Evolutionary conservation across 2,113 vertebrate species (phyloP).

Genomic region (Eidolon helvum): DNA sequence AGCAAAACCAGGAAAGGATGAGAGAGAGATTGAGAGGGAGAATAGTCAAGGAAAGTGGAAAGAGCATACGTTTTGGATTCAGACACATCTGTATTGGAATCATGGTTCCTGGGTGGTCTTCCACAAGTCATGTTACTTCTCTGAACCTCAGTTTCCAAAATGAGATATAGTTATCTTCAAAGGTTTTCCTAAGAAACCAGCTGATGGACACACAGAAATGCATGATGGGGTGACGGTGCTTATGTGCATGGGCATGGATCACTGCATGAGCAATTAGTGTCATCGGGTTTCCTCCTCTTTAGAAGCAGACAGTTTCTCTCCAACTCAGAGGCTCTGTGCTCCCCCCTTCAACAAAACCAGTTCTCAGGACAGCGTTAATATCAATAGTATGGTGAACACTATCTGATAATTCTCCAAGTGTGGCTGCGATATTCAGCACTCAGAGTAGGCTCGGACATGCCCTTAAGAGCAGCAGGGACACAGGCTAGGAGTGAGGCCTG

Average conservation of each 20-base stretch:
- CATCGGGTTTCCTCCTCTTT: neutral
- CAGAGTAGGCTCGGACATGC: neutral
- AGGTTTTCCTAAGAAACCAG: neutral
- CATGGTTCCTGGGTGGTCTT: neutral
- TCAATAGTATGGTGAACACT: accelerated
- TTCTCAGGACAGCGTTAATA: neutral
- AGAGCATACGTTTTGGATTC: neutral
- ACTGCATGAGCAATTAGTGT: accelerated
- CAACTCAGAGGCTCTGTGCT: neutral
- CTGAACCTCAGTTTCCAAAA: neutral
- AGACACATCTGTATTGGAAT: neutral
- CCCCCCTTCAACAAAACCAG: accelerated
- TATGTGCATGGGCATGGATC: accelerated
- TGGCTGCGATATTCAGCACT: neutral
- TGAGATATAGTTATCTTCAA: neutral
- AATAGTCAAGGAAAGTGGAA: neutral
- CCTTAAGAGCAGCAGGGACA: neutral
- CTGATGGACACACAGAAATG: neutral
- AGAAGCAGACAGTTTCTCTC: neutral
- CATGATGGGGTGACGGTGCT: accelerated
- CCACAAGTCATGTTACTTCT: neutral
- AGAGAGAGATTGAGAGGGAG: neutral
- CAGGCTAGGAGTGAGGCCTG: accelerated
- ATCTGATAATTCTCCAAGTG: neutral
- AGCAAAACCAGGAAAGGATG: neutral